Base-by-base conservation (phyloP, 2,888 invertebrate species). In the Andrena hattorfiana region DNA sequence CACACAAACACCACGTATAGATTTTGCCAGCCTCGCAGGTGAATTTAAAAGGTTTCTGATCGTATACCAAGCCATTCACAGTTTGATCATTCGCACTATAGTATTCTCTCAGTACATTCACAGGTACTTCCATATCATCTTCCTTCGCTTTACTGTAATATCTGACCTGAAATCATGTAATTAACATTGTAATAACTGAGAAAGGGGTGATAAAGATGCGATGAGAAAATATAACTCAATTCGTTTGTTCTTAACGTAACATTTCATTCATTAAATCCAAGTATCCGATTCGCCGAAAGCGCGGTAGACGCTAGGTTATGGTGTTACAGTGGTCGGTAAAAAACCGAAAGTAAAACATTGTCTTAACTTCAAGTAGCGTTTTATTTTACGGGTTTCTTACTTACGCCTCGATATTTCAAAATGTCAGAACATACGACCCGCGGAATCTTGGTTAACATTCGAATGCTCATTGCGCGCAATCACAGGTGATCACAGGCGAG, bases 1-100 rank as follows among this genome's bases (percentile, higher is more conserved):
- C 99, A 94, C 99, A 99, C 0, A 97, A 94, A 93, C 99, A 99
- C 99, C 99, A 99, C 35, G 95, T 94, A 73, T 93, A 92, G 8
- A 2, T 83, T 91, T 93, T 94, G 93, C 97, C 97, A 81, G 95
- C 96, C 92, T 97, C 95, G 60, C 98, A 95, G 1, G 93, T 94
- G 48, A 98, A 93, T 94, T 97, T 97, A 89, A 98, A 98, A 0
- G 99, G 99, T 92, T 97, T 98, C 91, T 97, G 98, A 91, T 99
- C 98, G 93, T 97, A 98, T 56, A 98, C 95, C 51, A 94, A 94
- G 8, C 99, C 99, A 94, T 97, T 97, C 4, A 95, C 95, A 16
- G 93, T 87, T 93, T 98, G 98, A n/a, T 92, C 68, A 77, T 94
- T 93, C 0, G 97, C 96, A 0, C 96, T 95, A 91, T 96, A 96